These are phyloP conservation scores for Agrilus planipennis DNA, from an alignment of 1,140 invertebrate genomes.

Conservation along the genomic window DNA sequence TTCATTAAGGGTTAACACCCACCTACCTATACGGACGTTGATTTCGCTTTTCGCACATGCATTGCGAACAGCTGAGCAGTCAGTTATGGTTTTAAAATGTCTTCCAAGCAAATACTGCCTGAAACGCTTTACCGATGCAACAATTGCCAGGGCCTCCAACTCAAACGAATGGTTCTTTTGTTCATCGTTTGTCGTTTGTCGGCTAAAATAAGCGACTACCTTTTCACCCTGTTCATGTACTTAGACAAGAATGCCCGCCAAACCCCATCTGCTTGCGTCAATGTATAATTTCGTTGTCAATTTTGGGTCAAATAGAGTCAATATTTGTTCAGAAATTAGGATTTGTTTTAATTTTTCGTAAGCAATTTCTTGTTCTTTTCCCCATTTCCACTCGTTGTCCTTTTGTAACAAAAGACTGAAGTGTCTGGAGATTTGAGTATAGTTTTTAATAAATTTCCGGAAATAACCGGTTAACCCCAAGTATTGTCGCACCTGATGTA, in stretches of 20 bases:
- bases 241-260: conserved; percentile 3
- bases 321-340: background rate
- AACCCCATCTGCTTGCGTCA: conserved; percentile 19
- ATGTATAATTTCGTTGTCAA: conserved; percentile 23
- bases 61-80: too few relatives aligned
- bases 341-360: conserved; percentile 4
- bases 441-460: conserved; percentile 19
- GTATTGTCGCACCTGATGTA: conserved; percentile 20
- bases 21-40: too few relatives aligned
- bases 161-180: conserved; percentile 18
- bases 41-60: too few relatives aligned
- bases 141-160: conserved; percentile 19
- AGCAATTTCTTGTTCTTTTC: background rate
- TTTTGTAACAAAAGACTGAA: conserved; percentile 12
- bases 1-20: too few relatives aligned
- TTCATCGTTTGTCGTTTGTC: conserved; percentile 20
- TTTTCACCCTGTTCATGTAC: conserved; percentile 18
- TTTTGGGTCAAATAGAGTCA: conserved; percentile 10
- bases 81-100: too few relatives aligned
- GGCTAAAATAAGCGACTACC: conserved; percentile 16
- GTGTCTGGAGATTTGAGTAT: conserved; percentile 13
- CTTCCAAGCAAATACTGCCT: too few relatives aligned
- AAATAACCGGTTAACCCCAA: conserved; percentile 24
- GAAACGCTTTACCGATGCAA: too few relatives aligned
- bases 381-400: conserved; percentile 5